These are phyloP conservation scores for Akabosia matsudoensis DNA, from an alignment of 1,140 invertebrate genomes.

Conservation along the genomic window DNA sequence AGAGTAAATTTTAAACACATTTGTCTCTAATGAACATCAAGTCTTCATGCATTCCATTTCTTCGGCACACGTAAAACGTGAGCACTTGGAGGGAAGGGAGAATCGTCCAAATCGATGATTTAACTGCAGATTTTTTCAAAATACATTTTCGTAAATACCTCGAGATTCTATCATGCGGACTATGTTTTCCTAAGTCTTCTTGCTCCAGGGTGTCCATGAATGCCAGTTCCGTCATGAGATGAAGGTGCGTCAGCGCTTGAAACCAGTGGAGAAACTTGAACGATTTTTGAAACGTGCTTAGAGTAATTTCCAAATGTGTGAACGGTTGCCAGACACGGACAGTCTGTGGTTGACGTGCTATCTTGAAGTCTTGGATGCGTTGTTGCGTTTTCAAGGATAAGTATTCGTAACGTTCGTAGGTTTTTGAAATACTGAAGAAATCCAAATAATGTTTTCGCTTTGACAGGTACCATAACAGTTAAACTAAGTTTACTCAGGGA, in stretches of 20 bases:
- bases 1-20: too few relatives aligned
- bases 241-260: background rate
- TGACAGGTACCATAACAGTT: background rate
- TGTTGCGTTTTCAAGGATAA: background rate
- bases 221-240: background rate
- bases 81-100: background rate
- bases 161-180: background rate
- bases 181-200: background rate
- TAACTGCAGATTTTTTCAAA: background rate
- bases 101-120: background rate
- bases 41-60: too few relatives aligned
- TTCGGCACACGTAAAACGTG: too few relatives aligned
- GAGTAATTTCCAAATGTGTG: background rate
- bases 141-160: background rate
- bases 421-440: background rate
- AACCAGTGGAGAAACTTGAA: background rate
- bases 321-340: background rate
- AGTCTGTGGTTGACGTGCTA: background rate
- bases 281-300: background rate
- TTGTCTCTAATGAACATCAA: background rate
- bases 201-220: background rate
- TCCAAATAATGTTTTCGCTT: background rate
- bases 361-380: background rate
- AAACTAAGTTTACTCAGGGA: background rate
- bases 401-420: background rate